phyloP scores from a whole-genome alignment of 2,888 invertebrate genomes.

The Plagiodera versicolora region DNA sequence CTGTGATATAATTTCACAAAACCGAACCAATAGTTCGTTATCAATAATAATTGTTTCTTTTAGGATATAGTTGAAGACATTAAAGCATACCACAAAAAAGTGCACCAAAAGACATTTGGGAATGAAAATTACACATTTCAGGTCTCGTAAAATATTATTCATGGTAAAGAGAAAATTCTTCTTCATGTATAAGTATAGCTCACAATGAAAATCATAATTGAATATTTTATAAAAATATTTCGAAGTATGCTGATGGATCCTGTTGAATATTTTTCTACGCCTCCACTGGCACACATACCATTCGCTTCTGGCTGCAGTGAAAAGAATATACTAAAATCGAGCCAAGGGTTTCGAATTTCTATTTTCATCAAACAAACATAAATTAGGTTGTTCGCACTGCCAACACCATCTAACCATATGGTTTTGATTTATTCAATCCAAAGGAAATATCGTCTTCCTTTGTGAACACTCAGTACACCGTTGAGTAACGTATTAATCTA shows the following conservation, averaged over 20 bases:
- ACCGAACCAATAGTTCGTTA: too few species aligned
- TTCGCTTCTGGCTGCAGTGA: constrained; percentile 12
- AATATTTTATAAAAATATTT: not conserved
- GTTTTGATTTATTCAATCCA: constrained; percentile 20
- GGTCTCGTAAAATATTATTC: too few species aligned
- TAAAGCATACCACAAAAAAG: too few species aligned
- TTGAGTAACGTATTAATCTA: too few species aligned
- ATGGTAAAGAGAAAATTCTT: too few species aligned
- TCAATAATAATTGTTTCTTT: too few species aligned
- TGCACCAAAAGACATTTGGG: too few species aligned
- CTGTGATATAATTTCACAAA: not conserved
- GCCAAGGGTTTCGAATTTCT: constrained; percentile 25
- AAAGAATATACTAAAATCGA: constrained; percentile 24
- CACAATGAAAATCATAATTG: too few species aligned
- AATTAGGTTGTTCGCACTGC: constrained; percentile 30
- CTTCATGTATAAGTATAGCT: too few species aligned
- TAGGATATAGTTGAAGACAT: too few species aligned
- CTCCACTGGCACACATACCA: constrained; percentile 19
- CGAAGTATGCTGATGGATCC: not conserved
- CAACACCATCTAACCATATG: constrained; percentile 24
- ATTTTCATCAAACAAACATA: constrained; percentile 33
- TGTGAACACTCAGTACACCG: not conserved
- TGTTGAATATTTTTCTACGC: not conserved
- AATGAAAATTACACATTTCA: too few species aligned
- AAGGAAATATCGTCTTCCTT: not conserved